phyloP scores from a whole-genome alignment of 2,797 vertebrate species.

The Protonibea diacanthus region DNA sequence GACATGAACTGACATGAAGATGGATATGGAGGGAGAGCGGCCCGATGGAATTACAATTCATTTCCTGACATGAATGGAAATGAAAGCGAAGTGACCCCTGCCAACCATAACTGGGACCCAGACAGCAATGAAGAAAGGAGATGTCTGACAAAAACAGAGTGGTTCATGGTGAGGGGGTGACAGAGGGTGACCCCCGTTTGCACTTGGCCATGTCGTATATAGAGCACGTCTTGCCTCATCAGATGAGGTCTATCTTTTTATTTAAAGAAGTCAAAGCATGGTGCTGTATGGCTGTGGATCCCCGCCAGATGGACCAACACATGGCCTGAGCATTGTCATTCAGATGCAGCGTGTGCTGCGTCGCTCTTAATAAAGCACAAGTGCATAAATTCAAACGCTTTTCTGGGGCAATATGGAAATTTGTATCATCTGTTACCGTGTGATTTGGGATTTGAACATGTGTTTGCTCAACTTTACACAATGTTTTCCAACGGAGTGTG shows the following conservation, averaged over 20 bases:
- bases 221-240: conserved; percentile 25
- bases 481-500: neutral
- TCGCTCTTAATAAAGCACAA: conserved; percentile 57
- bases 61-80: conserved; percentile 66
- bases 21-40: conserved; percentile 29
- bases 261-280: conserved; percentile 50
- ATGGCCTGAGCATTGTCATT: conserved; percentile 79
- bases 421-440: conserved; percentile 45
- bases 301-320: conserved; percentile 77
- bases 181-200: conserved; percentile 55
- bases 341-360: conserved; percentile 66
- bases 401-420: conserved; percentile 43
- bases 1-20: conserved; percentile 45
- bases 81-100: conserved; percentile 54
- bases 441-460: conserved; percentile 29
- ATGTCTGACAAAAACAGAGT: conserved; percentile 32
- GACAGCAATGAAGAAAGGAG: conserved; percentile 53
- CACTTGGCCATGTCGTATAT: conserved; percentile 26
- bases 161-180: conserved; percentile 2
- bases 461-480: conserved; percentile 24
- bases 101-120: conserved; percentile 42
- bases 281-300: conserved; percentile 25
- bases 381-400: conserved; percentile 53
- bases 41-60: conserved; percentile 56
- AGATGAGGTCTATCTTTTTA: conserved; percentile 54